phyloP scores from a whole-genome alignment of 2,888 invertebrate genomes.

The Ceratothoa steindachneri region DNA sequence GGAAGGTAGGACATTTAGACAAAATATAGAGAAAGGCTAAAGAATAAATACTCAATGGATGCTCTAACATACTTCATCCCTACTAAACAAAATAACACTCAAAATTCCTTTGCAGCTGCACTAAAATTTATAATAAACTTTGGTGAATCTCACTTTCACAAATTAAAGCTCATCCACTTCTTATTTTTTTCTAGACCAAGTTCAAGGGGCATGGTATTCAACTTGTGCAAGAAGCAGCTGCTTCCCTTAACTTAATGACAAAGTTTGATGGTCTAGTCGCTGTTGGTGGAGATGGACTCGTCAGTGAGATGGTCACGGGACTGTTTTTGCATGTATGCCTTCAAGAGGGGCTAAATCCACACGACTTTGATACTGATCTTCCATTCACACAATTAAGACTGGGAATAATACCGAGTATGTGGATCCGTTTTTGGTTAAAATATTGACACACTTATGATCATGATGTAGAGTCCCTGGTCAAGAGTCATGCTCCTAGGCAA shows the following conservation, averaged over 20 bases:
- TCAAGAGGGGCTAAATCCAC: constrained; percentile 58
- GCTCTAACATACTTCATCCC: too few species aligned
- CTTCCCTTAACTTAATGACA: constrained; percentile 51
- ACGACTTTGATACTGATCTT: constrained; percentile 57
- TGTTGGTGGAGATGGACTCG: constrained; percentile 83
- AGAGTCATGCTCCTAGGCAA: too few species aligned
- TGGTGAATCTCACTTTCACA: too few species aligned
- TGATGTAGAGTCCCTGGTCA: too few species aligned
- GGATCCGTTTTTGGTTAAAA: too few species aligned
- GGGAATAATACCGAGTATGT: constrained; percentile 69
- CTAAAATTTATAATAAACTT: too few species aligned
- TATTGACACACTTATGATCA: constrained; percentile 17
- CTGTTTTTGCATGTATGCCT: constrained; percentile 61
- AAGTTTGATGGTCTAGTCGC: constrained; percentile 66
- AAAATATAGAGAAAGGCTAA: too few species aligned
- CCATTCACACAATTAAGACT: constrained; percentile 59
- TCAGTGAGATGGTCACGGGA: constrained; percentile 73
- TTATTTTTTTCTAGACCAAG: constrained; percentile 9
- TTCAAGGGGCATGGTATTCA: constrained; percentile 48
- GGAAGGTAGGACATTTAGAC: too few species aligned
- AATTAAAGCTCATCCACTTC: too few species aligned
- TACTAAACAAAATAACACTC: too few species aligned
- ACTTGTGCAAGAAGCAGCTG: constrained; percentile 55
- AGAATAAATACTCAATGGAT: too few species aligned
- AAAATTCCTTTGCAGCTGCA: too few species aligned